These are phyloP conservation scores for Muschampia plurimacula DNA, from an alignment of 2,888 invertebrate species.

Conservation along the genomic window DNA sequence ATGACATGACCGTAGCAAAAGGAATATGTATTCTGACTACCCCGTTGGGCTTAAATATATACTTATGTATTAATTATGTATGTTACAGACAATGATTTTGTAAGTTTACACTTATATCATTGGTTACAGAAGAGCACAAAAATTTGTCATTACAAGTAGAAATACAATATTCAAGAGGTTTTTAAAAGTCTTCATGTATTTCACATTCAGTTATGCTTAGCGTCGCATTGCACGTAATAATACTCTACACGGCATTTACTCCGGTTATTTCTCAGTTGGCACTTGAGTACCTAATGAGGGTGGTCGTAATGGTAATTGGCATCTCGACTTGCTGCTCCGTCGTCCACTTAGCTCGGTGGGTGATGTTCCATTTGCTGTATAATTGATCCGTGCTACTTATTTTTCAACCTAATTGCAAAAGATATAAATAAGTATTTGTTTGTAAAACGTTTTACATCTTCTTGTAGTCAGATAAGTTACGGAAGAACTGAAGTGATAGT, in stretches of 20 bases:
- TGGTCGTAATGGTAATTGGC: conserved; percentile 39
- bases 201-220: conserved; percentile 18
- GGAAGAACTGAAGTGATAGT: not conserved
- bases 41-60: too few species aligned
- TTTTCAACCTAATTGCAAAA: not conserved
- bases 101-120: too few species aligned
- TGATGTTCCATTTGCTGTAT: conserved; percentile 26
- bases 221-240: conserved; percentile 23
- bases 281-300: conserved; percentile 39
- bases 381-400: conserved; percentile 21
- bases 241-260: conserved; percentile 27
- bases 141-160: too few species aligned
- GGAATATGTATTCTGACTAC: too few species aligned
- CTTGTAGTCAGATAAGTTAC: not conserved
- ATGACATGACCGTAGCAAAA: too few species aligned
- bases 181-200: not conserved
- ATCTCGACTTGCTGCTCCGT: conserved; percentile 33
- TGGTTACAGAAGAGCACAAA: too few species aligned
- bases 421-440: not conserved
- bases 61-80: too few species aligned
- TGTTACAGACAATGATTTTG: too few species aligned
- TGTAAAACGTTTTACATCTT: not conserved
- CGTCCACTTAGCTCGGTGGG: conserved; percentile 23
- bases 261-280: conserved; percentile 38
- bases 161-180: too few species aligned